A percentile compares a stretch with the other conserved stretches of the same genome.
Evolutionary conservation across 2,888 invertebrate genomes (phyloP).

Genomic region (Tanytarsus gracilentus): DNA sequence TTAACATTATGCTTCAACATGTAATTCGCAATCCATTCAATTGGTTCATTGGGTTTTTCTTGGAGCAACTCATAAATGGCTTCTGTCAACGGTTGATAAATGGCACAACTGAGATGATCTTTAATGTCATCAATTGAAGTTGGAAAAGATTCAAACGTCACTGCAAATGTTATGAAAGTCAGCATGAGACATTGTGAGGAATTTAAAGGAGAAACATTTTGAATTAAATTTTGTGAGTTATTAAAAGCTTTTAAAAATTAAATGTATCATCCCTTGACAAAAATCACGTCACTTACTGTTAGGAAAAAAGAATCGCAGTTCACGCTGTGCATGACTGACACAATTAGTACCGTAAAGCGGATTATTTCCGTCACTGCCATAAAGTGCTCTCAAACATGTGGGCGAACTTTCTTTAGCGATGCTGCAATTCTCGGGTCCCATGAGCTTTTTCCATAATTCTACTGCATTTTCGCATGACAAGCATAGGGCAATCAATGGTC

Average conservation of each 20-base stretch:
- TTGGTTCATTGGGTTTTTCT: conserved; percentile 1
- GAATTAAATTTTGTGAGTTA: no score
- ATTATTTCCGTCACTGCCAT: conserved; percentile 10
- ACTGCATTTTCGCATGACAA: neutral
- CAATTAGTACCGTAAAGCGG: neutral
- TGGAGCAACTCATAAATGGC: conserved; percentile 5
- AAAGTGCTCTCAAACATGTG: conserved; percentile 1
- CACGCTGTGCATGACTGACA: neutral
- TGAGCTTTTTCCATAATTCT: conserved; percentile 2
- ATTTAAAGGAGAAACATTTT: no score
- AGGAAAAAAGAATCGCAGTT: conserved; percentile 14
- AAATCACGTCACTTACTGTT: conserved; percentile 9
- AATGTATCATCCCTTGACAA: neutral
- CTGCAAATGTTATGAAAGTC: neutral
- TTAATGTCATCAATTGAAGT: neutral
- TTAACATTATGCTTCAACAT: conserved; percentile 4
- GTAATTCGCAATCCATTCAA: conserved; percentile 8
- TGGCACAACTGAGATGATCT: neutral
- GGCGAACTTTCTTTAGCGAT: neutral
- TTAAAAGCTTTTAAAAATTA: neutral
- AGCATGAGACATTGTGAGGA: no score
- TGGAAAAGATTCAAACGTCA: neutral
- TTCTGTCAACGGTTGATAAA: conserved; percentile 7
- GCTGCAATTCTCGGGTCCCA: conserved; percentile 20
- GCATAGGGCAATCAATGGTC: neutral